Conservation (phyloP, 1,140 invertebrate species). For the Sitophilus oryzae region DNA sequence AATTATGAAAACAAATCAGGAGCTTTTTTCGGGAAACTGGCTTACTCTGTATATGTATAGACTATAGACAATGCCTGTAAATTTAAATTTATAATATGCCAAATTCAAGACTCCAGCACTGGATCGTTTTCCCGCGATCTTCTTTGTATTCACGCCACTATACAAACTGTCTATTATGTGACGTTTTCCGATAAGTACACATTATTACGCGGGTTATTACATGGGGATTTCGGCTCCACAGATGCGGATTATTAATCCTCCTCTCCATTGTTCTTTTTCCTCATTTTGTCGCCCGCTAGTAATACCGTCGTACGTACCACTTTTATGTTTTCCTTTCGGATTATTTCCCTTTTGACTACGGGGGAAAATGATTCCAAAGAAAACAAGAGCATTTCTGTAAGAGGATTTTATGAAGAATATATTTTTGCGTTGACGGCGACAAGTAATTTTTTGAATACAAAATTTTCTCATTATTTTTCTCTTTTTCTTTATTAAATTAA, state of each 20-base stretch:
- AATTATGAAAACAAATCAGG: too few relatives aligned
- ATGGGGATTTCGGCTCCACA: slow-evolving; percentile 8
- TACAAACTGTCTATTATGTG: slow-evolving; percentile 12
- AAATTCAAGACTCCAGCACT: slow-evolving; percentile 2
- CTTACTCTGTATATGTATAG: too few relatives aligned
- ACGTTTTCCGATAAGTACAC: slow-evolving; percentile 17
- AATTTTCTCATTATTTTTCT: not conserved
- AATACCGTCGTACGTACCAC: slow-evolving; percentile 14
- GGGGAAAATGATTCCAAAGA: not conserved
- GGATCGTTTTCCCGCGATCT: not conserved
- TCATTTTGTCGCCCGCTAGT: slow-evolving; percentile 2
- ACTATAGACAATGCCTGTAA: too few relatives aligned
- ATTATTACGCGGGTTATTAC: slow-evolving; percentile 23
- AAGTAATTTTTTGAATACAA: not conserved
- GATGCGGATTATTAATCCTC: slow-evolving; percentile 6
- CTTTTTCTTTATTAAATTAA: not conserved
- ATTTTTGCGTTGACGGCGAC: not conserved
- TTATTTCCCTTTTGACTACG: slow-evolving; percentile 16
- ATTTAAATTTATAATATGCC: too few relatives aligned
- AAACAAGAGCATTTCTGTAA: slow-evolving; percentile 1
- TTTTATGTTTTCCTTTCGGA: slow-evolving; percentile 19
- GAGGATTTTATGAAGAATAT: not conserved
- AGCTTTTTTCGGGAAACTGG: too few relatives aligned
- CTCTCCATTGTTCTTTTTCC: slow-evolving; percentile 6
- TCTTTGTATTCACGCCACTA: slow-evolving; percentile 10